Conservation (phyloP, 2,797 vertebrate species). For the Anguilla megastoma region DNA sequence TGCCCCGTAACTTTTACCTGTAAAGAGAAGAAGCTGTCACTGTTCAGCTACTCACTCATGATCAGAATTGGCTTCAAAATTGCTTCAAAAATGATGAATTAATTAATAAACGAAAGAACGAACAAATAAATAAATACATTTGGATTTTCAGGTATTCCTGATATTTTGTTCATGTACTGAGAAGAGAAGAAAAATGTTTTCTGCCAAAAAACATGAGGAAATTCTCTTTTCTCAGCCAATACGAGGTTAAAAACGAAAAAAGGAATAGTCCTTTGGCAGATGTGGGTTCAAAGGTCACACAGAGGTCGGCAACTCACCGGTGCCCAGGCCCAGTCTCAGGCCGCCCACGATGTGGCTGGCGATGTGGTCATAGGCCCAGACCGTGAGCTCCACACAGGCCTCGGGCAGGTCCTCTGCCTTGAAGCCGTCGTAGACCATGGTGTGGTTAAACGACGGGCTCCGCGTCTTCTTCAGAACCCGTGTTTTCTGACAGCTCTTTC, state of each 20-base stretch:
- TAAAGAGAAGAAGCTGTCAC: slow-evolving; percentile 26
- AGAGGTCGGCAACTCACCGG: slow-evolving; percentile 67
- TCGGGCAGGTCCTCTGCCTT: slow-evolving; percentile 82
- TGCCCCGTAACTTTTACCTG: slow-evolving; percentile 89
- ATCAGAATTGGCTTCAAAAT: not conserved
- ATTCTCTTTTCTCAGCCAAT: not conserved
- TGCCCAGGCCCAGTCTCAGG: slow-evolving; percentile 85
- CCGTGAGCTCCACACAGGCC: slow-evolving; percentile 91
- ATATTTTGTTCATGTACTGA: too few species aligned
- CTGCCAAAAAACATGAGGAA: not conserved
- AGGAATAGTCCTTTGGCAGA: not conserved
- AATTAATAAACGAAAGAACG: not conserved
- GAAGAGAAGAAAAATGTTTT: not conserved
- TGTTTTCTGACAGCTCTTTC: slow-evolving; percentile 94
- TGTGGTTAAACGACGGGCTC: slow-evolving; percentile 91
- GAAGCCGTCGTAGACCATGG: slow-evolving; percentile 98
- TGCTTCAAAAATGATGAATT: not conserved
- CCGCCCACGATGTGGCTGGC: slow-evolving; percentile 89
- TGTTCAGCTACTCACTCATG: not conserved
- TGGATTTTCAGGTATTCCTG: too few species aligned
- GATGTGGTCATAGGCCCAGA: slow-evolving; percentile 92
- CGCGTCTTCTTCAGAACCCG: slow-evolving; percentile 81
- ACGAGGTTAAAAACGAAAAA: not conserved
- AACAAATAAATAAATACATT: not conserved
- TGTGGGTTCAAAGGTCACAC: not conserved